Percentiles rank a stretch among this genome's conserved stretches.
Conservation (phyloP, 2,888 invertebrate species). For the Cerastis leucographa region DNA sequence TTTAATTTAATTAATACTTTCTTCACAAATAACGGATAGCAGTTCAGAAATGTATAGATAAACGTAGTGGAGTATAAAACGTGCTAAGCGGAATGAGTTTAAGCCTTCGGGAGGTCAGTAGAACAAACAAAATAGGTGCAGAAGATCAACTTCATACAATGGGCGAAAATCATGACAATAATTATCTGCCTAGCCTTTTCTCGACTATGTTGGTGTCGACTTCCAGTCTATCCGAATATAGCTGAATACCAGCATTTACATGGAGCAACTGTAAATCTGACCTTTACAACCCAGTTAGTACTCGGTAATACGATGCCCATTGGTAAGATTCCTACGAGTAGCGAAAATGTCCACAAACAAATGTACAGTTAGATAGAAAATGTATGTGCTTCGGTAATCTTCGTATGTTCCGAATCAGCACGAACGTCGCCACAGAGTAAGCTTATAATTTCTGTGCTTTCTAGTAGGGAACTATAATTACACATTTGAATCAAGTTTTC, state of each 20-base stretch:
- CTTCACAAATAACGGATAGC: constrained; percentile 14
- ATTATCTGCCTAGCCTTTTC: background rate
- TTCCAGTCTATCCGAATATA: background rate
- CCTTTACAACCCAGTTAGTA: background rate
- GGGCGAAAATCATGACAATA: background rate
- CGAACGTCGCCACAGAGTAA: background rate
- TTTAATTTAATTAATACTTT: background rate
- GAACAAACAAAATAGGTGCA: background rate
- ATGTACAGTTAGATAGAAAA: background rate
- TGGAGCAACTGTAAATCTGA: background rate
- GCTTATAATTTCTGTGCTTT: background rate
- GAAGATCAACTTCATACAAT: background rate
- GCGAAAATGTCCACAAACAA: background rate
- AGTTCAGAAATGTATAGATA: constrained; percentile 39
- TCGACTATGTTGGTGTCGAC: background rate
- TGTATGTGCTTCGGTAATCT: too few relatives aligned
- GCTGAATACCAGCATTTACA: background rate
- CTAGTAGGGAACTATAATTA: background rate
- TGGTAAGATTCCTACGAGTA: background rate
- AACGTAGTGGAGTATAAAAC: constrained; percentile 66
- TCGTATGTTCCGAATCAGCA: background rate
- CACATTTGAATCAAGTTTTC: background rate
- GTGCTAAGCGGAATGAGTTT: constrained; percentile 83
- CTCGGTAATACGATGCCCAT: background rate
- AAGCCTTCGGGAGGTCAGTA: constrained; percentile 74